Evolutionary conservation across 2,888 invertebrate genomes (phyloP).

Genomic region (Cecidostiba fungosa): DNA sequence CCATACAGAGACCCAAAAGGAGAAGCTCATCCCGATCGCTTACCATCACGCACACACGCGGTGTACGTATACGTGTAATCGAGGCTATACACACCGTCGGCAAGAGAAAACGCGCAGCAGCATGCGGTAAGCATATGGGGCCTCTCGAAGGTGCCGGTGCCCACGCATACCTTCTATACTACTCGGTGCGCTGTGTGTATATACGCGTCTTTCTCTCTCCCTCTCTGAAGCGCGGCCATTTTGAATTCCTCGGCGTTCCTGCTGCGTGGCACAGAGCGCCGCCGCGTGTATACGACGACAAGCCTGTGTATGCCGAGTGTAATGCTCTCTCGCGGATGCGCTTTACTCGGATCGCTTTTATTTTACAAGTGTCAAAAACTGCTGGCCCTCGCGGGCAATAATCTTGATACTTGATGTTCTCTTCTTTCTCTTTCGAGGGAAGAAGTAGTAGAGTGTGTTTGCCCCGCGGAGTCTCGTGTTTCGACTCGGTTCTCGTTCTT

Average conservation of each 20-base stretch:
- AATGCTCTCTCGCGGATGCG: constrained; percentile 62
- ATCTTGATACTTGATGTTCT: constrained; percentile 78
- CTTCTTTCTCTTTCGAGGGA: constrained; percentile 13
- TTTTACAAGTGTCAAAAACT: constrained; percentile 75
- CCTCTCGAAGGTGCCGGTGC: constrained; percentile 59
- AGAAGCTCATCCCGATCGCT: not conserved
- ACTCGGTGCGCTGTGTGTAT: constrained; percentile 21
- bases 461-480: not conserved
- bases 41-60: not conserved
- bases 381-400: constrained; percentile 72
- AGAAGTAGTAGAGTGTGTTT: not conserved
- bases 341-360: constrained; percentile 68
- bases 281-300: constrained; percentile 26
- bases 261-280: constrained; percentile 55
- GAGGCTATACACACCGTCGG: constrained; percentile 33
- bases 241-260: constrained; percentile 77
- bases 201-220: constrained; percentile 47
- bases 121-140: constrained; percentile 64
- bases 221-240: constrained; percentile 74
- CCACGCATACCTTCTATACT: constrained; percentile 64
- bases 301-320: not conserved
- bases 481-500: not conserved
- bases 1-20: constrained; percentile 45
- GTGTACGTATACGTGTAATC: constrained; percentile 29
- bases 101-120: constrained; percentile 17